Percentiles rank a stretch among this genome's conserved stretches.
phyloP scores from a whole-genome alignment of 2,797 vertebrate species.

The Distichodus sexfasciatus region DNA sequence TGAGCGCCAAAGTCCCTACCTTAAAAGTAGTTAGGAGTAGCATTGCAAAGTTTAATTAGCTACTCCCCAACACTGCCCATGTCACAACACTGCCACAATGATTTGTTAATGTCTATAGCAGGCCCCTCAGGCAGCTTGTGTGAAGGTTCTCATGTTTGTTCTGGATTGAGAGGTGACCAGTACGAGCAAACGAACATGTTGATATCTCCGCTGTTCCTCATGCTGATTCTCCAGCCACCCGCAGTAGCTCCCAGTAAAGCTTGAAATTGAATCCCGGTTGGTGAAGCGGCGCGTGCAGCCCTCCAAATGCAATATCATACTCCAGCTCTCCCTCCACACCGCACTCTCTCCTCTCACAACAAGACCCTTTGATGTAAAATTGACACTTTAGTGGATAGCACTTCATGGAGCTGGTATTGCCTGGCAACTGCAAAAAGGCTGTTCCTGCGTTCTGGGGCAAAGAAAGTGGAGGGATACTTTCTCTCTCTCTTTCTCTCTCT shows the following conservation, averaged over 20 bases:
- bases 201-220: background rate
- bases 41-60: no score
- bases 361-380: constrained; percentile 76
- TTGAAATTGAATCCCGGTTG: constrained; percentile 41
- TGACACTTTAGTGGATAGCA: constrained; percentile 74
- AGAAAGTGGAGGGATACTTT: constrained; percentile 36
- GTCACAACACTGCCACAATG: no score
- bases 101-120: no score
- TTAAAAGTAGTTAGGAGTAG: no score
- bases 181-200: background rate
- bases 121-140: no score
- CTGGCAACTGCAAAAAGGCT: constrained; percentile 67
- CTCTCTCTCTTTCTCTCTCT: no score
- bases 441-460: constrained; percentile 56
- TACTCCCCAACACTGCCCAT: no score
- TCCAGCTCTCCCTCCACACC: constrained; percentile 48
- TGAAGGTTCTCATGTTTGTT: background rate
- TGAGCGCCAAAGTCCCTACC: no score
- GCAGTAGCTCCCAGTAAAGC: constrained; percentile 8
- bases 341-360: constrained; percentile 52
- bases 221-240: constrained; percentile 7
- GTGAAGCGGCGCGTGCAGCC: constrained; percentile 43
- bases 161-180: background rate
- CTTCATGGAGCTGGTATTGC: constrained; percentile 72
- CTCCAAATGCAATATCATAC: constrained; percentile 67